Conservation (phyloP, 2,888 invertebrate genomes). For the Gastracanthus pulcherrimus region DNA sequence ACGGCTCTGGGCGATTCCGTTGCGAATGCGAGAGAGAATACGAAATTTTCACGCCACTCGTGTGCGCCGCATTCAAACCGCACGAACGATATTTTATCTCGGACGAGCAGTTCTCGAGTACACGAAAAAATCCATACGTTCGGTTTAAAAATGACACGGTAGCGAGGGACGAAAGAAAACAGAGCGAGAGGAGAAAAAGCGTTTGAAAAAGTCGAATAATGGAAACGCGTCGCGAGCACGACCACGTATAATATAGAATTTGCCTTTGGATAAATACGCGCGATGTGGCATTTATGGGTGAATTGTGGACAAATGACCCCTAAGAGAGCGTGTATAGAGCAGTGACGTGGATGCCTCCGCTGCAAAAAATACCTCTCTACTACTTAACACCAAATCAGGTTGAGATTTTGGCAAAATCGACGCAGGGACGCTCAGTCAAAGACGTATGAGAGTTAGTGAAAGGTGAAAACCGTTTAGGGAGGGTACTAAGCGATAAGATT, state of each 20-base stretch:
- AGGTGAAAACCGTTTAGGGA: background rate
- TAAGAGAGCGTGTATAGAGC: no score
- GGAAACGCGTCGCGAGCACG: background rate
- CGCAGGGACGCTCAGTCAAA: background rate
- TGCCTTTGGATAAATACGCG: slow-evolving; percentile 16
- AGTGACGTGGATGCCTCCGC: no score
- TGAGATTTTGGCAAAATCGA: background rate
- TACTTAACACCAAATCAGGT: no score
- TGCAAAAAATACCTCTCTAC: background rate
- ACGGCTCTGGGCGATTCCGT: slow-evolving; percentile 53
- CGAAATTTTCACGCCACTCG: slow-evolving; percentile 72
- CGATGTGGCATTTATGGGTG: slow-evolving; percentile 67
- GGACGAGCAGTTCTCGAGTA: background rate
- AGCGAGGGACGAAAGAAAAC: background rate
- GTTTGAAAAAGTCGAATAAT: slow-evolving; percentile 17
- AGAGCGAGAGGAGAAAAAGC: background rate
- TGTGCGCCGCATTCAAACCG: background rate
- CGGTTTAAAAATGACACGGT: background rate
- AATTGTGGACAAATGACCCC: slow-evolving; percentile 74
- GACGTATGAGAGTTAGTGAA: no score
- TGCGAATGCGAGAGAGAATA: slow-evolving; percentile 66
- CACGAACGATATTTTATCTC: slow-evolving; percentile 63
- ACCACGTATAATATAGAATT: background rate
- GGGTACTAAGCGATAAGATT: slow-evolving; percentile 1
- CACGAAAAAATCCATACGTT: background rate